Base-by-base conservation (phyloP, 2,888 invertebrate genomes). In the Zele albiditarsus region DNA sequence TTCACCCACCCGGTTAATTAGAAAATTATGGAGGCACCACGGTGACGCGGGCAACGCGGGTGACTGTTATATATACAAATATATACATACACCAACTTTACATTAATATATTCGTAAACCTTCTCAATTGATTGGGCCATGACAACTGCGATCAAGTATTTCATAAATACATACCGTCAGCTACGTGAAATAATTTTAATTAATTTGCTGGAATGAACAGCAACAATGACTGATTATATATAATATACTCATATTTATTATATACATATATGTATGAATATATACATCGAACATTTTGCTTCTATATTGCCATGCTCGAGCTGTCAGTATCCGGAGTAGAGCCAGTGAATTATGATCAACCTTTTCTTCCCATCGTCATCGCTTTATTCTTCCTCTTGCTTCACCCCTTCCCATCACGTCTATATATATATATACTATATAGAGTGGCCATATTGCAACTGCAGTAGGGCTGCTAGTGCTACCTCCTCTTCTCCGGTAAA, bases 1-100 rank as follows among this genome's bases (percentile, higher is more conserved):
- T 82, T 82, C 81, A 73, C 74, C 75, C 76, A 76, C 71, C 77
- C 76, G 78, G 80, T 80, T 80, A 80, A 80, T 80, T 80, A 80
- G 78, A 79, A 80, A 80, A 80, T 80, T 80, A 80, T 80, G 77
- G 78, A 80, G 79, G 78, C 76, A 71, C 74, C 62, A 42, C 53
- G 69, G 63, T 72, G 75, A 68, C 66, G 71, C 66, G 71, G 67
- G 71, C 38, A 67, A 72, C 62, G 62, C 31, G 23, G 68, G 71
- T 70, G 49, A 67, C 46, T 71, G 63, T 67, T 12, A 38, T 38
- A 38, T 38, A 38, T 12, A 38, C 38, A 38, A 38, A 60, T 57
- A n/a, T 42, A 53, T 65, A 33, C 58, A 33, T 72, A 25, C 27
- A 53, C 49, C 23, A 25, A 67, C 46, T 25, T 57, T 20, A 27